phyloP scores from a whole-genome alignment of 2,888 invertebrate genomes.

The Drosophila dives region DNA sequence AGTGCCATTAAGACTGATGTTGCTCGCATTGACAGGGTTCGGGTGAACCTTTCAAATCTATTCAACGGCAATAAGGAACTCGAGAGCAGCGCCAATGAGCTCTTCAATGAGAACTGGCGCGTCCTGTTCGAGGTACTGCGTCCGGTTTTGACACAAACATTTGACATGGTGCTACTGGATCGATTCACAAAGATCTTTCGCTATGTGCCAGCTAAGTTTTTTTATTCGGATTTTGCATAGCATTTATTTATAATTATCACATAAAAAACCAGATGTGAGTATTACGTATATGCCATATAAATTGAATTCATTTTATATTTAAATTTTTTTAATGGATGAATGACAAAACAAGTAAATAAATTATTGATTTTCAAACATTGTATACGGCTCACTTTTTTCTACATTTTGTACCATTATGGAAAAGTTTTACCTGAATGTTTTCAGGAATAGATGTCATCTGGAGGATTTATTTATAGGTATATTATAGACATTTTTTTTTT shows the following conservation, averaged over 20 bases:
- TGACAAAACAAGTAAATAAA: background rate
- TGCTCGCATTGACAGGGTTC: slow-evolving; percentile 87
- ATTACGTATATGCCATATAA: slow-evolving; percentile 18
- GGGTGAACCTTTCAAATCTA: slow-evolving; percentile 88
- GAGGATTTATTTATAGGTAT: background rate
- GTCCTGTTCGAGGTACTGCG: slow-evolving; percentile 88
- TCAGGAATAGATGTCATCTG: background rate
- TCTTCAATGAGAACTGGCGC: slow-evolving; percentile 89
- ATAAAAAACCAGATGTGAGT: background rate
- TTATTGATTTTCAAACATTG: background rate
- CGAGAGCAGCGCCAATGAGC: slow-evolving; percentile 89
- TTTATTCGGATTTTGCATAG: slow-evolving; percentile 86
- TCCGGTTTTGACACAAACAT: slow-evolving; percentile 88
- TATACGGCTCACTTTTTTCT: background rate
- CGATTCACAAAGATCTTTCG: slow-evolving; percentile 88
- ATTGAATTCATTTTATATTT: slow-evolving; percentile 9
- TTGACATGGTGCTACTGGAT: slow-evolving; percentile 88
- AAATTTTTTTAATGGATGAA: slow-evolving; percentile 6
- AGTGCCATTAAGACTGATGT: slow-evolving; percentile 88
- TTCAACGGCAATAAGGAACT: slow-evolving; percentile 84
- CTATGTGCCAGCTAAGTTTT: slow-evolving; percentile 88
- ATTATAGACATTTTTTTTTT: background rate
- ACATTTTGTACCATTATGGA: background rate
- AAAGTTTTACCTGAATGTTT: background rate
- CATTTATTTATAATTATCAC: background rate